Evolutionary conservation across 1,140 invertebrate species (phyloP).

Genomic region (Phthorimaea operculella): DNA sequence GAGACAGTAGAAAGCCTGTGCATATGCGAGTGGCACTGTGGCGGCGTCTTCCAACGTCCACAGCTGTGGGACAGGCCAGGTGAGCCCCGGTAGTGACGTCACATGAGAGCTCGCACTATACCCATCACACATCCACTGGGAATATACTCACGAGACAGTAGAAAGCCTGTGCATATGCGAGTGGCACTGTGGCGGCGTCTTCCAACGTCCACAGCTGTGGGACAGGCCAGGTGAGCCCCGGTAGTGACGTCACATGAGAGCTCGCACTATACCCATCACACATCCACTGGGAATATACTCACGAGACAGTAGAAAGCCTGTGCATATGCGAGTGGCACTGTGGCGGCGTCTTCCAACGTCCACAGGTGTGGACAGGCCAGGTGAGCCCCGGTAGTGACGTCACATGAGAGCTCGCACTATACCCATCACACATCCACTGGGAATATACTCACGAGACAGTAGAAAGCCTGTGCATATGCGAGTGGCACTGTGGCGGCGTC

Average conservation of each 20-base stretch:
- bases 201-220: slow-evolving; percentile 78
- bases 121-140: no score
- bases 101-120: slow-evolving; percentile 7
- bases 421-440: no score
- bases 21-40: slow-evolving; percentile 71
- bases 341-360: slow-evolving; percentile 79
- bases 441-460: slow-evolving; percentile 62
- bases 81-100: slow-evolving; percentile 31
- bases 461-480: slow-evolving; percentile 25
- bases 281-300: slow-evolving; percentile 8
- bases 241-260: slow-evolving; percentile 11
- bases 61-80: slow-evolving; percentile 75
- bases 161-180: slow-evolving; percentile 26
- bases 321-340: slow-evolving; percentile 69
- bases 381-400: slow-evolving; percentile 38
- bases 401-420: slow-evolving; percentile 8
- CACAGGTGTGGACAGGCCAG: slow-evolving; percentile 79
- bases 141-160: slow-evolving; percentile 62
- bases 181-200: slow-evolving; percentile 80
- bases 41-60: slow-evolving; percentile 82
- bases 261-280: neutral
- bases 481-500: slow-evolving; percentile 80
- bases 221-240: slow-evolving; percentile 71
- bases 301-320: slow-evolving; percentile 63
- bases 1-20: slow-evolving; percentile 62